Evolutionary conservation across 2,797 vertebrate genomes (phyloP).

Genomic region (Chaetophractus vellerosus): DNA sequence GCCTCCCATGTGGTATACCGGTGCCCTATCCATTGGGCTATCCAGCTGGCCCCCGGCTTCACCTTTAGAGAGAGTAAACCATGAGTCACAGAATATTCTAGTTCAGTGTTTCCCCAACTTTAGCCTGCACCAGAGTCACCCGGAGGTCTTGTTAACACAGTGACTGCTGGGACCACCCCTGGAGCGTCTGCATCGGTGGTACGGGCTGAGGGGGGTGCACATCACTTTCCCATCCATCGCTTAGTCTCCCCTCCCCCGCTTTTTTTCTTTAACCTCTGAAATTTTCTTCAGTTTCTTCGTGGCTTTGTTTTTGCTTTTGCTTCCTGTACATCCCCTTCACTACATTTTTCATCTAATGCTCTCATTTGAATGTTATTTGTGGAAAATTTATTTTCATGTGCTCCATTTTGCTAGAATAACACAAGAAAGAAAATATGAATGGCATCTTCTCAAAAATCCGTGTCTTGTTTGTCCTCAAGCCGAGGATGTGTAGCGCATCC

Average conservation of each 20-base stretch:
- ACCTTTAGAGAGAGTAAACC: not conserved
- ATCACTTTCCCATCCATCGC: not conserved
- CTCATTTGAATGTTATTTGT: slow-evolving; percentile 46
- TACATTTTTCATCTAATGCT: not conserved
- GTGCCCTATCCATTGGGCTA: too few relatives aligned
- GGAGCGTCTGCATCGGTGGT: not conserved
- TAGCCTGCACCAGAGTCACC: not conserved
- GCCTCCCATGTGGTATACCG: too few relatives aligned
- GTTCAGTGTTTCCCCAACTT: not conserved
- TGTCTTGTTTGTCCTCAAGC: not conserved
- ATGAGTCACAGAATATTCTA: not conserved
- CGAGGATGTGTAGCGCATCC: not conserved
- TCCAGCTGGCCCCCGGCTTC: too few relatives aligned
- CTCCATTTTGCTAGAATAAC: not conserved
- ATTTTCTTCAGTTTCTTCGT: not conserved
- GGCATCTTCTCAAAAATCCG: not conserved
- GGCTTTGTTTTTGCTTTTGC: not conserved
- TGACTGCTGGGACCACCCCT: not conserved
- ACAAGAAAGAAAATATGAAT: not conserved
- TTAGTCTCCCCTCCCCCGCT: not conserved
- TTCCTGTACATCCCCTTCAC: not conserved
- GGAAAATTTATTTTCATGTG: too few relatives aligned
- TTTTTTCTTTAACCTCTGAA: not conserved
- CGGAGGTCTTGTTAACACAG: too few relatives aligned
- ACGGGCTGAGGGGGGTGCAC: not conserved